Base-by-base conservation (phyloP, 2,113 vertebrate species). In the Chaenocephalus aceratus region DNA sequence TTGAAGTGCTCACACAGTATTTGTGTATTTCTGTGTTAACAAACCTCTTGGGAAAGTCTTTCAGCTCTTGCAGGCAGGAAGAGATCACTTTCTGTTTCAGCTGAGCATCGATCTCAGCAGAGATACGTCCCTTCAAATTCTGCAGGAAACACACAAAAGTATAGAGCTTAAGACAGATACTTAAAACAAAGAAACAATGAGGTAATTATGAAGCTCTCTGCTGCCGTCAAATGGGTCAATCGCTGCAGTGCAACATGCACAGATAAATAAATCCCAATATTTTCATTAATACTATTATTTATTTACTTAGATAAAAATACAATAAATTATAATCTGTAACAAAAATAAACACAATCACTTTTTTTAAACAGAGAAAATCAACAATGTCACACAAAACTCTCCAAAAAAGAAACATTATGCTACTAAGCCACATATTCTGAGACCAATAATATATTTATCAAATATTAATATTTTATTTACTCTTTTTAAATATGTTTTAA, bases 31-130 rank as follows among this genome's bases (percentile, higher is more conserved):
- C 4, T 18, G 36, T 58, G 46, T 11, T 11, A 0, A 30, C 52
- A 13, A n/a, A 96, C 95, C 87, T 87, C 79, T 77, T 83, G 0
- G 94, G 94, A 36, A 95, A 95, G 0, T 48, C 46, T 58, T 74
- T 86, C 18, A 96, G 45, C 80, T 94, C 92, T 6, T 83, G 6
- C 0, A 94, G 77, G 57, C 91, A 94, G 26, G 80, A 80, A 10
- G 48, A 48, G 8, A 77, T 16, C 14, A 93, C 94, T 41, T 46
- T 86, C 30, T 69, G n/a, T 36, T 91, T 86, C 79, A 96, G 86
- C 15, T 92, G 53, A 2, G 60, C 67, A 41, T 94, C 91, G 2
- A 95, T 88, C 2, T 2, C 18, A 5, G 34, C 0, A 0, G 93
- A 75, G 41, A 71, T 56, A 1, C 23, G 57, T 0, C 80, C 75